Percentiles rank a stretch among this genome's conserved stretches.
Evolutionary conservation across 2,797 vertebrate species (phyloP).

Genomic region (Linurgus olivaceus): DNA sequence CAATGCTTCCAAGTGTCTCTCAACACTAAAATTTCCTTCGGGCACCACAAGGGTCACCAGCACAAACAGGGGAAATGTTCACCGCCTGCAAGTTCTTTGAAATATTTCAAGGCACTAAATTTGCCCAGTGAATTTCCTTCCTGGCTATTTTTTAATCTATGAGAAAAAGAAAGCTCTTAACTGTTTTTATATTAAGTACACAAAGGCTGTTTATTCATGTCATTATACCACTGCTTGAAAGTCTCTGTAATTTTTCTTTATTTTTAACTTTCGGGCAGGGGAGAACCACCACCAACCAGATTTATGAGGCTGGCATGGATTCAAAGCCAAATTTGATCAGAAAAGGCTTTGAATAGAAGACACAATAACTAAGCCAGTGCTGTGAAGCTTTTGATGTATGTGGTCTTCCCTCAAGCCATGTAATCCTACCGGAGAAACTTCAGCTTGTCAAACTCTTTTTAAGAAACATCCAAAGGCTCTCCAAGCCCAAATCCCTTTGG

Average conservation of each 20-base stretch:
- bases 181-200: background rate
- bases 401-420: background rate
- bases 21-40: background rate
- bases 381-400: background rate
- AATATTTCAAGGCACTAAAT: conserved; percentile 4
- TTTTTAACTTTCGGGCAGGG: background rate
- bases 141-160: background rate
- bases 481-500: background rate
- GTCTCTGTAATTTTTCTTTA: background rate
- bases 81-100: background rate
- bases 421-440: background rate
- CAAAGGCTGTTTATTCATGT: background rate
- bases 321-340: conserved; percentile 23
- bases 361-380: background rate
- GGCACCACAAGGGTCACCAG: background rate
- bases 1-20: background rate
- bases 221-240: background rate
- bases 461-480: background rate
- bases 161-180: background rate
- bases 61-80: background rate
- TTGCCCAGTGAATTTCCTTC: background rate
- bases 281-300: background rate
- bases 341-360: background rate
- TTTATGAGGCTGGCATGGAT: background rate
- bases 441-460: background rate